Evolutionary conservation across 2,888 invertebrate genomes (phyloP).

Genomic region (Phyto melanocephala): DNA sequence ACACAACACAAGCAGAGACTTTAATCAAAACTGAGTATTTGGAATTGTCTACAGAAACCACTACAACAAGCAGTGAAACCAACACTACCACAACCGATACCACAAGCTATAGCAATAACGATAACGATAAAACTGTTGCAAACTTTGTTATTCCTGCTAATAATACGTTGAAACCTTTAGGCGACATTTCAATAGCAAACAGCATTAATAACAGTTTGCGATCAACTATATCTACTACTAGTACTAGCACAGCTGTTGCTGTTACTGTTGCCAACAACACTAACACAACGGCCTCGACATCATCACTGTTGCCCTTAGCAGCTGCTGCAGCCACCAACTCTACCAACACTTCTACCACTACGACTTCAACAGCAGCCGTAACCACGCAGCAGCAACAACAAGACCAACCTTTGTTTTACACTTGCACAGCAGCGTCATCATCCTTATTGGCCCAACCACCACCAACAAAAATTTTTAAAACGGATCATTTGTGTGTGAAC

Average conservation of each 20-base stretch:
- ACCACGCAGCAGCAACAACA: conserved; percentile 62
- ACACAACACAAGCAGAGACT: conserved; percentile 48
- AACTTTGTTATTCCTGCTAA: conserved; percentile 20
- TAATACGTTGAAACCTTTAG: conserved; percentile 36
- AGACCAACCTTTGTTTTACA: conserved; percentile 70
- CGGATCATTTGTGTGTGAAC: conserved; percentile 76
- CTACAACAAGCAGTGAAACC: neutral
- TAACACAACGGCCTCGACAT: conserved; percentile 56
- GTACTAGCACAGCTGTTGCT: conserved; percentile 7
- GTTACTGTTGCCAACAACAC: conserved; percentile 17
- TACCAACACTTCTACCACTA: conserved; percentile 22
- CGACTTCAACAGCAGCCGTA: conserved; percentile 45
- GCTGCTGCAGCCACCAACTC: conserved; percentile 40
- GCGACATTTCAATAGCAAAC: conserved; percentile 36
- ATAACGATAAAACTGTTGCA: conserved; percentile 27
- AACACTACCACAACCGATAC: conserved; percentile 17
- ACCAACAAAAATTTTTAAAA: conserved; percentile 77
- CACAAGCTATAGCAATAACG: conserved; percentile 34
- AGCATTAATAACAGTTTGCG: conserved; percentile 13
- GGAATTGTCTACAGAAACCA: conserved; percentile 43
- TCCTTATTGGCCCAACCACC: conserved; percentile 76
- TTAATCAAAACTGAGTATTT: conserved; percentile 47
- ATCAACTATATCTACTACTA: conserved; percentile 31
- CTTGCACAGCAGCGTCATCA: conserved; percentile 72
- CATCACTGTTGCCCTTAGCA: conserved; percentile 48